phyloP scores from a whole-genome alignment of 2,113 vertebrate species.

The Pomatostomus ruficeps region DNA sequence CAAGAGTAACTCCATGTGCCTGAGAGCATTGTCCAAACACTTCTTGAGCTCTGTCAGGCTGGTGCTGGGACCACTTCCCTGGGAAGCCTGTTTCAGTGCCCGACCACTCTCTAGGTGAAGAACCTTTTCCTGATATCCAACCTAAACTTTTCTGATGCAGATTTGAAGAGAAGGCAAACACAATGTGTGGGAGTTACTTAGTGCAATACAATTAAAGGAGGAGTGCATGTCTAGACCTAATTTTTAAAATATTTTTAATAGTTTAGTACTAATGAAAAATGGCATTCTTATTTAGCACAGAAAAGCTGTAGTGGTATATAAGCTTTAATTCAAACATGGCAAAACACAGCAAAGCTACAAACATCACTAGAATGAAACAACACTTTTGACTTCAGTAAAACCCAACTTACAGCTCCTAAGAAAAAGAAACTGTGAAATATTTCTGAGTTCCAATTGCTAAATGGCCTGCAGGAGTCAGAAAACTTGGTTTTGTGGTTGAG shows the following conservation, averaged over 20 bases:
- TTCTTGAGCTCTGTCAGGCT: not conserved
- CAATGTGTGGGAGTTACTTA: not conserved
- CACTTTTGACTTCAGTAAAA: not conserved
- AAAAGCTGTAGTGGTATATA: not conserved
- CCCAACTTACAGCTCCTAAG: not conserved
- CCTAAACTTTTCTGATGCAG: not conserved
- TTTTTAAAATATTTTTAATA: not conserved
- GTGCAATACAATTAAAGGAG: slow-evolving; percentile 15
- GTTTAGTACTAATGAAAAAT: slow-evolving; percentile 5
- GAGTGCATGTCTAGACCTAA: not conserved
- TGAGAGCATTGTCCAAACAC: accelerated
- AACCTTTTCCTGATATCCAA: not conserved
- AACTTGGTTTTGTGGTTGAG: not conserved
- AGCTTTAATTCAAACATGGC: not conserved
- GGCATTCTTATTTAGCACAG: not conserved
- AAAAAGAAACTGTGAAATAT: slow-evolving; percentile 1
- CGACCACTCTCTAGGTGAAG: no score
- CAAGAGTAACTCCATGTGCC: not conserved
- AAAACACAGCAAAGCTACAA: not conserved
- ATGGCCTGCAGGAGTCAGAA: slow-evolving; percentile 10
- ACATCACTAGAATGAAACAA: not conserved
- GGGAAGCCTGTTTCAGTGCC: not conserved
- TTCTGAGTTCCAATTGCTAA: slow-evolving; percentile 1
- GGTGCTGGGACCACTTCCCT: not conserved
- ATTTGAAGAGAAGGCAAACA: not conserved